phyloP scores from a whole-genome alignment of 2,888 invertebrate genomes.

The Drosophila quasianomalipes region DNA sequence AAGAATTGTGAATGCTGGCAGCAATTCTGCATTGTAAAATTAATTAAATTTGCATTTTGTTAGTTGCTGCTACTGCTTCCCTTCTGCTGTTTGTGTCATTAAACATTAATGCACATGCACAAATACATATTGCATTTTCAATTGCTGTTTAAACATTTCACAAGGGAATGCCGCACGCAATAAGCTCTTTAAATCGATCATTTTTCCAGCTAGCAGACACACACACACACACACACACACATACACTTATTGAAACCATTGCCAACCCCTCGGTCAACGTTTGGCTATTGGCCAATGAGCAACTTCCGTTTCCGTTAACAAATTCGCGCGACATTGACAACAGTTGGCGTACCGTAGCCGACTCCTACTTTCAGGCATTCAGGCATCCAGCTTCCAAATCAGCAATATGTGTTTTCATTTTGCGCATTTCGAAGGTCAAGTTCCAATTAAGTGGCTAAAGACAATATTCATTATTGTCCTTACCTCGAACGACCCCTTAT shows the following conservation, averaged over 20 bases:
- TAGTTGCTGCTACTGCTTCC: slow-evolving; percentile 11
- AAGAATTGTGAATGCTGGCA: slow-evolving; percentile 32
- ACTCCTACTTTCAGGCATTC: slow-evolving; percentile 4
- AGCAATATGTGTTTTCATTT: background rate
- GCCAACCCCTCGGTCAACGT: background rate
- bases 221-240: too few species aligned
- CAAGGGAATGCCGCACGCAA: slow-evolving; percentile 25
- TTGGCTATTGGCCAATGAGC: slow-evolving; percentile 39
- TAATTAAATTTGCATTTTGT: slow-evolving; percentile 66
- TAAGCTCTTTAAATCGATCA: slow-evolving; percentile 49
- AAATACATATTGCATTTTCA: slow-evolving; percentile 38
- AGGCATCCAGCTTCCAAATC: background rate
- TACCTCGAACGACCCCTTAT: background rate
- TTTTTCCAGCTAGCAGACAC: slow-evolving; percentile 15
- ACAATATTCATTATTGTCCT: background rate
- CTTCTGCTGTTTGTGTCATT: slow-evolving; percentile 30
- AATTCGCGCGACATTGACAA: slow-evolving; percentile 38
- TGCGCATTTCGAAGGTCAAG: background rate
- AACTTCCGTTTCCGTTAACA: slow-evolving; percentile 46
- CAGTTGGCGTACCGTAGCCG: slow-evolving; percentile 33
- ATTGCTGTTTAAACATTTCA: slow-evolving; percentile 48
- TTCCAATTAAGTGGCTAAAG: background rate
- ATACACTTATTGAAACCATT: background rate
- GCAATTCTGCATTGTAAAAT: slow-evolving; percentile 53
- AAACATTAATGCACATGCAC: slow-evolving; percentile 40